Base-by-base conservation (phyloP, 64 coral and sea anemone genomes). In the Orbicella faveolata region DNA sequence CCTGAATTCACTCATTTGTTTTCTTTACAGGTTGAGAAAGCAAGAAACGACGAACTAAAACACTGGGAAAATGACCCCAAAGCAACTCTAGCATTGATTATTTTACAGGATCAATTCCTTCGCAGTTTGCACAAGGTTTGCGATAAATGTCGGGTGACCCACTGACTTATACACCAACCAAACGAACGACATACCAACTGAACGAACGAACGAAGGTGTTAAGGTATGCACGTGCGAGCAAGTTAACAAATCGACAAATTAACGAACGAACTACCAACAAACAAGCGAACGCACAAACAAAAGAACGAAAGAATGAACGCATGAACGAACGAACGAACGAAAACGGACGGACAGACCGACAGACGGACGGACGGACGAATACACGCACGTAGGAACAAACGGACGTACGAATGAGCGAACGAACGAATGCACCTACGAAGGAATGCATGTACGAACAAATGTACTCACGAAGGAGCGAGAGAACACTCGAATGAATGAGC, bases 41-140 rank as follows among this genome's bases (percentile, higher is more conserved):
- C 93, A 1, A 74, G 78, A 52, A 75, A 94, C 30, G 96, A 89
- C 35, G 93, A 93, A 63, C 52, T 98, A 7, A 91, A 92, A 19
- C 64, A 94, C 76, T 98, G 96, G 96, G 93, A 98, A 52, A 73
- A 91, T 33, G 96, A 98, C 30, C 83, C 96, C 0, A 92, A 94
- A 61, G 63, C 96, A 11, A 94, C 93, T 10, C 51, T 98, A 23
- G 93, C 96, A 0, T 76, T 98, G 2, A 94, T 98, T 36, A 30
- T 98, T 12, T 73, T 94, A 4, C 88, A 88, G 20, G 96, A 98
- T 83, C 96, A 98, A 63, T 98, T 98, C 64, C 90, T 87, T 77
- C 93, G 96, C 20, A 93, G 77, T 37, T 26, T 98, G 37, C 87
- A 92, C 90, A 98, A 94, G 88, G 93, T 92, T 61, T 63, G 75